Conservation (phyloP, 2,797 vertebrate genomes). For the Nothura maculosa region DNA sequence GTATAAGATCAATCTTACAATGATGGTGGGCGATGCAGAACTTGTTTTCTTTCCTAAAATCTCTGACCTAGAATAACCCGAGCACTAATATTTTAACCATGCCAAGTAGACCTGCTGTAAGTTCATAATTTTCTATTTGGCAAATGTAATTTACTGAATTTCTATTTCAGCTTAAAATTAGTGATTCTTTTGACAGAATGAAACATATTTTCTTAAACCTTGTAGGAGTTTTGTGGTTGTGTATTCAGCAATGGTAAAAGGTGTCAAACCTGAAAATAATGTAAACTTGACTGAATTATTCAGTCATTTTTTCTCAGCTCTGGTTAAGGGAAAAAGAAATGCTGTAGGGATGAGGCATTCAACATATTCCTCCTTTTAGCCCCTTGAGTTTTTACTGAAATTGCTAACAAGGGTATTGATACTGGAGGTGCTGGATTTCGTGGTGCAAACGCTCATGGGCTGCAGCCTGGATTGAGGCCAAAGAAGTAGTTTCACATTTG, state of each 20-base stretch:
- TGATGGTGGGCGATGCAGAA: neutral
- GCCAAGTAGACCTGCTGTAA: neutral
- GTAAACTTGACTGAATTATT: neutral
- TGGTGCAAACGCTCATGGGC: conserved; percentile 1
- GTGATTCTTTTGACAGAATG: neutral
- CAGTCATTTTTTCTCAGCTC: neutral
- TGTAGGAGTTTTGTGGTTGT: neutral
- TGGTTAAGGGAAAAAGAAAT: neutral
- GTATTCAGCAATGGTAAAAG: neutral
- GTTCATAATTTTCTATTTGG: conserved; percentile 20
- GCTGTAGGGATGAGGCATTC: neutral
- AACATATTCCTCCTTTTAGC: neutral
- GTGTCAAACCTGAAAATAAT: neutral
- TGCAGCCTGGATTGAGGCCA: conserved; percentile 31
- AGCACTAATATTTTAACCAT: neutral
- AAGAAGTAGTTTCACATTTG: neutral
- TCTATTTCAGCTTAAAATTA: neutral
- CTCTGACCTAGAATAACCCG: neutral
- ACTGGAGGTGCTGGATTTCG: conserved; percentile 16
- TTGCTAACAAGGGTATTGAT: neutral
- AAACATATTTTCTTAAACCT: neutral
- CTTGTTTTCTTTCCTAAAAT: neutral
- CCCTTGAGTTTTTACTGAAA: neutral
- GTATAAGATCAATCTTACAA: neutral
- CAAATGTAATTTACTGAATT: conserved; percentile 10